Percentiles rank a stretch among this genome's conserved stretches.
Evolutionary conservation across 2,797 vertebrate species (phyloP).

Genomic region (Malurus leucopterus): DNA sequence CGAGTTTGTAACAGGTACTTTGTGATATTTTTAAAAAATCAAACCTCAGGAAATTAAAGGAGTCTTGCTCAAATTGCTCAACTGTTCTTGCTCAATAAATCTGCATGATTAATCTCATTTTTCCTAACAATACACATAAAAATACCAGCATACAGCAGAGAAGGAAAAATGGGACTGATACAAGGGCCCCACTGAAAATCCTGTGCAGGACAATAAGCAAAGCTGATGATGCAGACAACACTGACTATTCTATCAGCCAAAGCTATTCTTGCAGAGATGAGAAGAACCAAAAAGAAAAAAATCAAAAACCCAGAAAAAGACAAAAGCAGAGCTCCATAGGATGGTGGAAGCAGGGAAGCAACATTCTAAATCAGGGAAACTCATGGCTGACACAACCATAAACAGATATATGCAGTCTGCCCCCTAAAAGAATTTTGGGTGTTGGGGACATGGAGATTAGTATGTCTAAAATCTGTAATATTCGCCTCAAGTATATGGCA

Average conservation of each 20-base stretch:
- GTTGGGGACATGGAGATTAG: neutral
- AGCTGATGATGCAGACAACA: neutral
- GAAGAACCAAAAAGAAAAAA: neutral
- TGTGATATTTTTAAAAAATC: neutral
- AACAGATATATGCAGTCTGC: neutral
- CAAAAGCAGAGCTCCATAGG: neutral
- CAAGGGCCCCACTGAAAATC: neutral
- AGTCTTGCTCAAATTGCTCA: neutral
- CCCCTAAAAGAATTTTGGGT: neutral
- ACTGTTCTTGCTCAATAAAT: neutral
- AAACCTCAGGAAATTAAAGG: neutral
- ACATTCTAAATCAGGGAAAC: neutral
- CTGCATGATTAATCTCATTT: neutral
- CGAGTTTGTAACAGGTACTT: neutral
- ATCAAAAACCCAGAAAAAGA: neutral
- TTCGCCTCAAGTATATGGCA: neutral
- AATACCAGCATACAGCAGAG: neutral
- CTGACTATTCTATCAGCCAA: neutral
- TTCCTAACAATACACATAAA: neutral
- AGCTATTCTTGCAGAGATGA: neutral
- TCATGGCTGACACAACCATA: neutral
- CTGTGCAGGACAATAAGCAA: neutral
- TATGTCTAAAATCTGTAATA: neutral
- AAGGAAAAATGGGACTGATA: neutral
- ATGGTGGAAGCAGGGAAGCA: neutral